A percentile compares a stretch with the other conserved stretches of the same genome.
phyloP scores from a whole-genome alignment of 2,888 invertebrate genomes.

The Proisotoma minuta region DNA sequence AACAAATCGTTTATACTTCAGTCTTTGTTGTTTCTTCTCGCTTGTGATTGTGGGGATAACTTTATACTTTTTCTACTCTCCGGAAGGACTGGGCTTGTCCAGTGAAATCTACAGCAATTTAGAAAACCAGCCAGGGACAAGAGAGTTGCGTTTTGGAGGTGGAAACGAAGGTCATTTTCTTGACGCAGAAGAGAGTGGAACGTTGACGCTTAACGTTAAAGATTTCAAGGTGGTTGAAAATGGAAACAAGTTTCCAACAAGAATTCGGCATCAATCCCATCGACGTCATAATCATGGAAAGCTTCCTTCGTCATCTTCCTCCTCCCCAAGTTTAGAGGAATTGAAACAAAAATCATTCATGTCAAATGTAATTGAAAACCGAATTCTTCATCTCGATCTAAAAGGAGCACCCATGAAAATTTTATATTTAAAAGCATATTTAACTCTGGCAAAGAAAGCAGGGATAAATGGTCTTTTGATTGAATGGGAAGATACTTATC shows the following conservation, averaged over 20 bases:
- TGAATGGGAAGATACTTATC: constrained; percentile 89
- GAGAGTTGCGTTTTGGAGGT: neutral
- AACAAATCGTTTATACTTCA: no score
- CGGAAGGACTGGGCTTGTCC: constrained; percentile 25
- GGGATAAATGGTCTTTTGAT: constrained; percentile 59
- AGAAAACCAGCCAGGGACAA: neutral
- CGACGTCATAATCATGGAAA: constrained; percentile 28
- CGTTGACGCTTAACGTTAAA: no score
- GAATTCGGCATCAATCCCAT: constrained; percentile 18
- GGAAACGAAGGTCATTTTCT: no score
- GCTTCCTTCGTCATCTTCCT: no score
- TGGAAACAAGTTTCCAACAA: no score
- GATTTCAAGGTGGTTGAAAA: no score
- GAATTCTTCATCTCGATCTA: constrained; percentile 68
- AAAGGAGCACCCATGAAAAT: constrained; percentile 69
- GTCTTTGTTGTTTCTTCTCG: constrained; percentile 44
- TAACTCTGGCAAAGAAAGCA: constrained; percentile 56
- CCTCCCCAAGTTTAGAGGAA: constrained; percentile 29
- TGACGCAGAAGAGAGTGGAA: no score
- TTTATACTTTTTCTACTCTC: constrained; percentile 43
- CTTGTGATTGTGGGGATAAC: constrained; percentile 42
- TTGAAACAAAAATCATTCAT: constrained; percentile 36
- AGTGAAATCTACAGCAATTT: neutral
- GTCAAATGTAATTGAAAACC: constrained; percentile 47
- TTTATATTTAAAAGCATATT: constrained; percentile 56